These are phyloP conservation scores for Trichomycterus rosablanca DNA, from an alignment of 2,113 vertebrate species.

Conservation along the genomic window DNA sequence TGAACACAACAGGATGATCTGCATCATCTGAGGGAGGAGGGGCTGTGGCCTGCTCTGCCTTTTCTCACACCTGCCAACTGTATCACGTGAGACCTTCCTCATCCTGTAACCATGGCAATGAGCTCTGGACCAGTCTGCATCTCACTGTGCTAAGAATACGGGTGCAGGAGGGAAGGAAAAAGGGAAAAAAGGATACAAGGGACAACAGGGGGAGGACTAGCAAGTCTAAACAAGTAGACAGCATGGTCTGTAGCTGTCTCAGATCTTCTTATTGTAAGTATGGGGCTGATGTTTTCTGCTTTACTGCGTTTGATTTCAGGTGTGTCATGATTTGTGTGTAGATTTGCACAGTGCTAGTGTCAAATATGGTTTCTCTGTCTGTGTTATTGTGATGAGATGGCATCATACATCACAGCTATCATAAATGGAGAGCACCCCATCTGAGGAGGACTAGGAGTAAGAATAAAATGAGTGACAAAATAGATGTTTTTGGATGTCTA, in stretches of 20 bases:
- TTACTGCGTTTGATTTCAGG: neutral
- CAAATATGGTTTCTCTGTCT: slow-evolving; percentile 38
- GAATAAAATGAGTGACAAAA: neutral
- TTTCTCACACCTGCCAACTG: slow-evolving; percentile 32
- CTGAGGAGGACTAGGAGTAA: slow-evolving; percentile 27
- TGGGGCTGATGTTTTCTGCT: slow-evolving; percentile 4
- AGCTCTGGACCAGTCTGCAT: slow-evolving; percentile 70
- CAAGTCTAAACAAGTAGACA: slow-evolving; percentile 28
- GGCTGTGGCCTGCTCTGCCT: slow-evolving; percentile 20
- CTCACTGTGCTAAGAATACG: slow-evolving; percentile 54
- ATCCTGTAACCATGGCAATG: slow-evolving; percentile 66
- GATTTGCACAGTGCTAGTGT: slow-evolving; percentile 21
- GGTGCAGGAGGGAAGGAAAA: slow-evolving; percentile 38
- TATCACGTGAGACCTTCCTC: slow-evolving; percentile 52
- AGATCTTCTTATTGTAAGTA: slow-evolving; percentile 55
- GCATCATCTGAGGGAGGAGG: slow-evolving; percentile 30
- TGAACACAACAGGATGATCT: slow-evolving; percentile 26
- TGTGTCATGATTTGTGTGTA: slow-evolving; percentile 23
- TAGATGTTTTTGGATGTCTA: slow-evolving; percentile 29
- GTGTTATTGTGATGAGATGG: slow-evolving; percentile 49
- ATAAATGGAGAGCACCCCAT: slow-evolving; percentile 43
- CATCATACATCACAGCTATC: slow-evolving; percentile 40
- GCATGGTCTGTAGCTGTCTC: slow-evolving; percentile 28
- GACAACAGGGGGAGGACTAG: slow-evolving; percentile 12
- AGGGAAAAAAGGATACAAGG: slow-evolving; percentile 34